phyloP scores from a whole-genome alignment of 2,888 invertebrate species.

The Netelia inedita region DNA sequence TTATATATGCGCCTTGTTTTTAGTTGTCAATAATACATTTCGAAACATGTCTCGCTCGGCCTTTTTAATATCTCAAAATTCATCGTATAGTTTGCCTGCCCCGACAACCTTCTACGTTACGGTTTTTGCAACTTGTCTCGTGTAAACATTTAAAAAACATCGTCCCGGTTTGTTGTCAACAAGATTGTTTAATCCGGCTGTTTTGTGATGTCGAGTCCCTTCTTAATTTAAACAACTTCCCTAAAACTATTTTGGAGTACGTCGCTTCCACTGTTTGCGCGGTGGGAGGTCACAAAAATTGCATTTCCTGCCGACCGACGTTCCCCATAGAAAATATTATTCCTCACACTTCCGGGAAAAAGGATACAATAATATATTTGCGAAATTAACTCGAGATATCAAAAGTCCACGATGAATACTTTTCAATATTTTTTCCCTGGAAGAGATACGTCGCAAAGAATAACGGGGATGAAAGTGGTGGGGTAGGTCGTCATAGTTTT shows the following conservation, averaged over 20 bases:
- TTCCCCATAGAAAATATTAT: neutral
- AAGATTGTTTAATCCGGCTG: no score
- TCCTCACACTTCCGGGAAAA: neutral
- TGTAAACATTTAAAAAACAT: no score
- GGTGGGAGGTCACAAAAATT: neutral
- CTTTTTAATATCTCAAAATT: no score
- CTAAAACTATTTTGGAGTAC: neutral
- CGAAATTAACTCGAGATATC: neutral
- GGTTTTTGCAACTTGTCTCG: no score
- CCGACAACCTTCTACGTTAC: no score
- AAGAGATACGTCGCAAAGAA: neutral
- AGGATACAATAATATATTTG: neutral
- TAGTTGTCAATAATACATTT: no score
- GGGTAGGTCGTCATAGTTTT: neutral
- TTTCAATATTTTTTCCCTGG: slow-evolving; percentile 21
- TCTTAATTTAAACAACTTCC: neutral
- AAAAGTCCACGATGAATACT: neutral
- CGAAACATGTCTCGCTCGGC: no score
- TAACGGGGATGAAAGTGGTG: neutral
- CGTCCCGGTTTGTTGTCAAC: no score
- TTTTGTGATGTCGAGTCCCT: neutral
- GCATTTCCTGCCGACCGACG: neutral
- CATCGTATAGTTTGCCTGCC: no score
- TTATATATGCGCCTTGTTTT: no score
- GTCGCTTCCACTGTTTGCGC: neutral